Conservation (phyloP, 2,797 vertebrate species). For the Perodicticus potto region DNA sequence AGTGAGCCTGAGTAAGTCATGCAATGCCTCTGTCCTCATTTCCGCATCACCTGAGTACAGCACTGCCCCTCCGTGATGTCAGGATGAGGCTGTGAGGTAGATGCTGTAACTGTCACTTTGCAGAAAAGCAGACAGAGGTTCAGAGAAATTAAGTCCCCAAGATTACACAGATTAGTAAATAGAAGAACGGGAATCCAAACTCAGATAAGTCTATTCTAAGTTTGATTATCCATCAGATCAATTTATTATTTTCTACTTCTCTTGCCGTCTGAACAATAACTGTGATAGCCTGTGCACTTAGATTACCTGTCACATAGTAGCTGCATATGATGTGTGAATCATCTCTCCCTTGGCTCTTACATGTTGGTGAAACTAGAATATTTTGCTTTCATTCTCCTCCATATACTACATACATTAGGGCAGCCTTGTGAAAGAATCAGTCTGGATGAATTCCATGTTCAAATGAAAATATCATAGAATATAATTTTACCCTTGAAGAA, state of each 20-base stretch:
- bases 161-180: not conserved
- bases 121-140: slow-evolving; percentile 1
- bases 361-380: not conserved
- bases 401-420: slow-evolving; percentile 52
- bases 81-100: not conserved
- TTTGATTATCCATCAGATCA: not conserved
- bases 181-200: not conserved
- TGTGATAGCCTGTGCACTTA: not conserved
- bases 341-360: not conserved
- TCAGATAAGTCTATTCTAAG: not conserved
- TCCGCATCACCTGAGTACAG: not conserved
- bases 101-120: not conserved
- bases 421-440: slow-evolving; percentile 63
- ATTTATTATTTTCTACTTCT: not conserved
- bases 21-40: not conserved
- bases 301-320: not conserved
- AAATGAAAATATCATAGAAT: slow-evolving; percentile 78
- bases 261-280: not conserved
- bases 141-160: not conserved
- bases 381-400: slow-evolving; percentile 37
- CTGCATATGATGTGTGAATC: not conserved
- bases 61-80: not conserved
- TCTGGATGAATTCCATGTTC: slow-evolving; percentile 74
- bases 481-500: slow-evolving; percentile 81
- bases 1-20: not conserved